Evolutionary conservation across 2,113 vertebrate species (phyloP).

Genomic region (Patagioenas fasciata): DNA sequence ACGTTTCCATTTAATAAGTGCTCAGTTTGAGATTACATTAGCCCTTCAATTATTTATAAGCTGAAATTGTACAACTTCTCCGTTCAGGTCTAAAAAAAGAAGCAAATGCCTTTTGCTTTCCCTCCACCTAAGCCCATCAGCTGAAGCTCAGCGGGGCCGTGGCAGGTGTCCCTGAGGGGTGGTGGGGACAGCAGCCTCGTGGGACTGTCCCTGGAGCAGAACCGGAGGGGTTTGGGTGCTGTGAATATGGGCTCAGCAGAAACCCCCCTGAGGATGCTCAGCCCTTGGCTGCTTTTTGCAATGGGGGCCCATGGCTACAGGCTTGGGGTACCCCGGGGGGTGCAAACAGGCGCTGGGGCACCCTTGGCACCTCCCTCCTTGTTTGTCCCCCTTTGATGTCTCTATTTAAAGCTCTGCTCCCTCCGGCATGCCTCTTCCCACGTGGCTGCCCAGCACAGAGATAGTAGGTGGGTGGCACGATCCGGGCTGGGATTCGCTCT

Average conservation of each 20-base stretch:
- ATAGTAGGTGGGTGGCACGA: not conserved
- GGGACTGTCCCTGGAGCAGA: not conserved
- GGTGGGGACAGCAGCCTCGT: not conserved
- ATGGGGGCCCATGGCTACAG: fast-evolving
- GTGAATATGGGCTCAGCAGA: not conserved
- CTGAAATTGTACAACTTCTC: slow-evolving; percentile 44
- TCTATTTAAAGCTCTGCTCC: slow-evolving; percentile 1
- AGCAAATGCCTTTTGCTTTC: not conserved
- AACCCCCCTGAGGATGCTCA: not conserved
- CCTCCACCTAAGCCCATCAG: not conserved
- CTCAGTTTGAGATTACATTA: slow-evolving; percentile 63
- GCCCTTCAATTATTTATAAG: slow-evolving; percentile 60
- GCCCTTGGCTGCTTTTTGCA: not conserved
- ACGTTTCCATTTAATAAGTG: slow-evolving; percentile 66
- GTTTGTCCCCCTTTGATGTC: not conserved
- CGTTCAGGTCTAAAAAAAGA: not conserved
- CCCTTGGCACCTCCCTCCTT: not conserved
- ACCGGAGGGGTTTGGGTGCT: not conserved
- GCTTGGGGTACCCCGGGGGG: not conserved
- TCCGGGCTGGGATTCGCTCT: not conserved
- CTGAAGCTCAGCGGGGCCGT: not conserved
- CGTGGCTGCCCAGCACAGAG: fast-evolving
- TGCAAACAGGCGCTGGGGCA: not conserved
- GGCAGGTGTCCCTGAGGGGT: not conserved
- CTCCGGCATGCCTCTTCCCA: not conserved